Percentiles rank a stretch among this genome's conserved stretches.
Evolutionary conservation across 2,113 vertebrate species (phyloP).

Genomic region (Rhadina sibilatrix): DNA sequence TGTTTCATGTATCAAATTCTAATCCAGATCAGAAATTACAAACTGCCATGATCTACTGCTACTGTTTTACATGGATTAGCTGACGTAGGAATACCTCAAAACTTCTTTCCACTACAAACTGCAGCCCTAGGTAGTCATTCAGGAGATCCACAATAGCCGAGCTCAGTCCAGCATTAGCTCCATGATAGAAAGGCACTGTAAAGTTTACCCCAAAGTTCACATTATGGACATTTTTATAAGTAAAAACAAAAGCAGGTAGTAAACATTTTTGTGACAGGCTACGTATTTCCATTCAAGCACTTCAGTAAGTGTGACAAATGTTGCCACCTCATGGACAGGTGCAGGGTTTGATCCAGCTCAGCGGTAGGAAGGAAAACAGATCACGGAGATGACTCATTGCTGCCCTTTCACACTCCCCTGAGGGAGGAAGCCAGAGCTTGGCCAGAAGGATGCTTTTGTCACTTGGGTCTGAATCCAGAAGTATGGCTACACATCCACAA

Average conservation of each 20-base stretch:
- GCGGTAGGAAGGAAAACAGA: slow-evolving; percentile 35
- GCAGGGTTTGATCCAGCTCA: slow-evolving; percentile 31
- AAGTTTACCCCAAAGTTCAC: not conserved
- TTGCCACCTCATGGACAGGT: slow-evolving; percentile 65
- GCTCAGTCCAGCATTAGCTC: not conserved
- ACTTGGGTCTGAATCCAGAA: slow-evolving; percentile 2
- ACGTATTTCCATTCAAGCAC: not conserved
- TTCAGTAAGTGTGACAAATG: slow-evolving; percentile 34
- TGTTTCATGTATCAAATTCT: not conserved
- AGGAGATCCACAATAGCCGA: not conserved
- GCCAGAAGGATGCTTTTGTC: slow-evolving; percentile 7
- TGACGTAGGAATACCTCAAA: not conserved
- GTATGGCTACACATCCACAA: not conserved
- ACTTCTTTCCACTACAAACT: not conserved
- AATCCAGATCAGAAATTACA: not conserved
- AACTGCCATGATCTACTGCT: not conserved
- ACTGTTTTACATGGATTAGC: not conserved
- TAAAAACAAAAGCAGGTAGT: not conserved
- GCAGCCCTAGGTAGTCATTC: not conserved
- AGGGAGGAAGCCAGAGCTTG: not conserved
- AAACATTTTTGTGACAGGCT: not conserved
- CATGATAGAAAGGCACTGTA: not conserved
- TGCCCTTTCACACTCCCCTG: not conserved
- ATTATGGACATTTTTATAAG: not conserved
- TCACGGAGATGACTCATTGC: slow-evolving; percentile 43